These are phyloP conservation scores for Omphaloscelis lunosa DNA, from an alignment of 2,888 invertebrate species.

Conservation along the genomic window DNA sequence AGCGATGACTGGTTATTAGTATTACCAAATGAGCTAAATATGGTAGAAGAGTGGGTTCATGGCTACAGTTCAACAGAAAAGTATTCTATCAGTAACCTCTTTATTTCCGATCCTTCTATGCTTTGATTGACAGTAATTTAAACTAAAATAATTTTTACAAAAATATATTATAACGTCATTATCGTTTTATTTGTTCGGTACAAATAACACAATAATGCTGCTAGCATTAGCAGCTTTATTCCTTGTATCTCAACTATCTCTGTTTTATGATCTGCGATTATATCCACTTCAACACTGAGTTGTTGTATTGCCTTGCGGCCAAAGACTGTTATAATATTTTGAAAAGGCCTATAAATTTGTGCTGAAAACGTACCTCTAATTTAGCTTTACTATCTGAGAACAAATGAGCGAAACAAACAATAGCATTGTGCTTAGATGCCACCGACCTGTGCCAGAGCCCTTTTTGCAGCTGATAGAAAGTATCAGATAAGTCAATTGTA, in stretches of 20 bases:
- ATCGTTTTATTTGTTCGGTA: not conserved
- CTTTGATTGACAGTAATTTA: not conserved
- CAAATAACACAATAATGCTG: no score
- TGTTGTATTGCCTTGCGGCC: not conserved
- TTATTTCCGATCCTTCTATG: not conserved
- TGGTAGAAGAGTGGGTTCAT: not conserved
- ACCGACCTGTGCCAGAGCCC: conserved; percentile 57
- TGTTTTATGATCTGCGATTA: not conserved
- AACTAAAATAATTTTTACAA: not conserved
- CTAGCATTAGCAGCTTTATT: conserved; percentile 1
- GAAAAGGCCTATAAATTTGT: not conserved
- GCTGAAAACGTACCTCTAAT: not conserved
- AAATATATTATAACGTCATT: not conserved
- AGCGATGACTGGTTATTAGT: not conserved
- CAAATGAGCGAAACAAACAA: conserved; percentile 36
- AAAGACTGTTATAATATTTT: not conserved
- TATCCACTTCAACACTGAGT: not conserved
- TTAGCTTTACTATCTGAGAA: conserved; percentile 8
- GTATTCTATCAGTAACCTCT: not conserved
- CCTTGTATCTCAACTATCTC: not conserved
- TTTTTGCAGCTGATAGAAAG: conserved; percentile 74
- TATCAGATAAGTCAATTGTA: conserved; percentile 75
- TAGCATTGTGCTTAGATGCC: conserved; percentile 41
- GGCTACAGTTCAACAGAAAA: not conserved
- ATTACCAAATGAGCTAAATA: not conserved